phyloP scores from a whole-genome alignment of 2,113 vertebrate genomes.

The Paratilapia polleni region DNA sequence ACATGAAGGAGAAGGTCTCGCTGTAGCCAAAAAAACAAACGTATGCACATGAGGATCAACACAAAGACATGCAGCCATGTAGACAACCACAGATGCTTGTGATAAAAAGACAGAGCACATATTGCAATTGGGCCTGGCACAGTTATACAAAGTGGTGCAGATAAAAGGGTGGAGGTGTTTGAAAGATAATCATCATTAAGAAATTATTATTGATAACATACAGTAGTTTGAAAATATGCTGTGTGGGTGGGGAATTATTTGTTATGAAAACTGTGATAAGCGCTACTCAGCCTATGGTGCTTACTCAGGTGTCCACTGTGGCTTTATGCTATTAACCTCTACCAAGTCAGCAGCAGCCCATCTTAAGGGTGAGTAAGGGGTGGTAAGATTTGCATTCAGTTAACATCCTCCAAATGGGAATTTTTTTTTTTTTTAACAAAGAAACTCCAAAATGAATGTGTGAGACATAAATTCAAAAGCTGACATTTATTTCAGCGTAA shows the following conservation, averaged over 20 bases:
- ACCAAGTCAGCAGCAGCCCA: too few species aligned
- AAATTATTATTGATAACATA: neutral
- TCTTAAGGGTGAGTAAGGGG: too few species aligned
- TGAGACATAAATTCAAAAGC: neutral
- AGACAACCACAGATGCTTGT: neutral
- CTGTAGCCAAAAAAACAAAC: constrained; percentile 79
- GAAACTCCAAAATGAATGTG: neutral
- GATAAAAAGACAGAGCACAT: neutral
- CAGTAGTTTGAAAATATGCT: neutral
- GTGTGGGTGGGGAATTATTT: neutral
- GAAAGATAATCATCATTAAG: neutral
- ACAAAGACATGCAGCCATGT: neutral
- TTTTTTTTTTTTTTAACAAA: too few species aligned
- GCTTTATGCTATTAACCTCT: too few species aligned
- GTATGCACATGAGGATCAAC: constrained; percentile 5
- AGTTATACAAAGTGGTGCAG: neutral
- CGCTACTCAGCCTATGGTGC: too few species aligned
- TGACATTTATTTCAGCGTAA: neutral
- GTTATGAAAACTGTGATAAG: neutral
- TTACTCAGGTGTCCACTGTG: neutral
- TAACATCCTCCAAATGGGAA: too few species aligned
- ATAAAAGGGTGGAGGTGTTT: neutral
- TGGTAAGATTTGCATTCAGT: neutral
- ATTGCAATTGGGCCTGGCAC: neutral
- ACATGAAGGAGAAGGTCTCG: constrained; percentile 99